Conservation (phyloP, 2,113 vertebrate species). For the Corythaeola cristata region DNA sequence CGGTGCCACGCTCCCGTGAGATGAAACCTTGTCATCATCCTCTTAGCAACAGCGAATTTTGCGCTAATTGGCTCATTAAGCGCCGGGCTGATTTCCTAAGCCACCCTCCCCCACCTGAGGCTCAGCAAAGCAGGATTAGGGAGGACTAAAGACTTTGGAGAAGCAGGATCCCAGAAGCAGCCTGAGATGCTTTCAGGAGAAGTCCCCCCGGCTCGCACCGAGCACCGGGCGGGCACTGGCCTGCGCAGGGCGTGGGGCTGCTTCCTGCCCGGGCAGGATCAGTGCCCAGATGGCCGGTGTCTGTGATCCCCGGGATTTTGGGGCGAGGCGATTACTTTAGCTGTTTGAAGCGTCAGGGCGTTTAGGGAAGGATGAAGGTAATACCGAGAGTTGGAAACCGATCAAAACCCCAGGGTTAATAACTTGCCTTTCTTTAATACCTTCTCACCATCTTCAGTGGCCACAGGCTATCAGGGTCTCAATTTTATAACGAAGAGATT, state of each 20-base stretch:
- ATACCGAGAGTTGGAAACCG: neutral
- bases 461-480: neutral
- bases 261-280: neutral
- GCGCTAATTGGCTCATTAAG: constrained; percentile 13
- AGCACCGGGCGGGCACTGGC: neutral
- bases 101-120: neutral
- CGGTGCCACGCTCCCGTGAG: neutral
- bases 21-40: constrained; percentile 44
- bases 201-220: fast-evolving
- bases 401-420: neutral
- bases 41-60: constrained; percentile 13
- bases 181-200: neutral
- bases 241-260: neutral
- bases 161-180: fast-evolving
- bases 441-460: neutral
- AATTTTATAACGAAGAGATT: neutral
- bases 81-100: neutral
- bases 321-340: neutral
- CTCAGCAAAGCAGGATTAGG: neutral
- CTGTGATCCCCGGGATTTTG: neutral
- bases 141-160: fast-evolving
- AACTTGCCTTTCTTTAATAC: neutral
- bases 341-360: neutral
- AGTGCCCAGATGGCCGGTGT: neutral
- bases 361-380: constrained; percentile 40